Percentiles rank a stretch among this genome's conserved stretches.
Conservation (phyloP, 2,888 invertebrate genomes). For the Oscheius onirici region DNA sequence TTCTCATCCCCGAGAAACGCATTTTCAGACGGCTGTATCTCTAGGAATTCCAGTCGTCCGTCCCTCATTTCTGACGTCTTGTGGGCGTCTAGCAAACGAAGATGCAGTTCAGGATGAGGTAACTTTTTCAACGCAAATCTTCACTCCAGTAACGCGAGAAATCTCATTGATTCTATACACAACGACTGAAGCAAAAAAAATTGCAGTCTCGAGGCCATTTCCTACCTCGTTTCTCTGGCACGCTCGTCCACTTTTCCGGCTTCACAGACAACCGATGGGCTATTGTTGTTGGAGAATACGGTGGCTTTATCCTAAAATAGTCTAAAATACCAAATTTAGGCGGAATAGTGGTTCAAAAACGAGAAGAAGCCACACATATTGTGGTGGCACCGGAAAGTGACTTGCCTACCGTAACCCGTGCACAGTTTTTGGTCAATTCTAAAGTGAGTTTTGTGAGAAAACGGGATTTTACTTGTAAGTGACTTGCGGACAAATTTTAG, state of each 20-base stretch:
- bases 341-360: background rate
- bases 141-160: too few species aligned
- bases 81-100: background rate
- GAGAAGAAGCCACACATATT: conserved; percentile 18
- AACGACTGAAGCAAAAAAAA: too few species aligned
- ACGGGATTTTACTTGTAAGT: too few species aligned
- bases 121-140: background rate
- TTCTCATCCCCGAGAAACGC: too few species aligned
- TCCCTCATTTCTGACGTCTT: background rate
- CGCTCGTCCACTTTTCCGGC: background rate
- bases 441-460: conserved; percentile 4
- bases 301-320: background rate
- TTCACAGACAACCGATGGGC: conserved; percentile 2
- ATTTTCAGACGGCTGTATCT: conserved; percentile 32
- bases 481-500: too few species aligned
- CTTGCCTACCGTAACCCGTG: background rate
- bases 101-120: conserved; percentile 4
- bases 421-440: conserved; percentile 9
- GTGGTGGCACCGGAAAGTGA: conserved; percentile 3
- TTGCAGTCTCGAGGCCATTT: background rate
- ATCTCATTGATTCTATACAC: too few species aligned
- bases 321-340: conserved; percentile 18
- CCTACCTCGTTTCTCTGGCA: conserved; percentile 11
- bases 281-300: conserved; percentile 17
- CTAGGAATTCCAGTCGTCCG: conserved; percentile 27